Evolutionary conservation across 2,888 invertebrate genomes (phyloP).

Genomic region (Aphodius sticticus): DNA sequence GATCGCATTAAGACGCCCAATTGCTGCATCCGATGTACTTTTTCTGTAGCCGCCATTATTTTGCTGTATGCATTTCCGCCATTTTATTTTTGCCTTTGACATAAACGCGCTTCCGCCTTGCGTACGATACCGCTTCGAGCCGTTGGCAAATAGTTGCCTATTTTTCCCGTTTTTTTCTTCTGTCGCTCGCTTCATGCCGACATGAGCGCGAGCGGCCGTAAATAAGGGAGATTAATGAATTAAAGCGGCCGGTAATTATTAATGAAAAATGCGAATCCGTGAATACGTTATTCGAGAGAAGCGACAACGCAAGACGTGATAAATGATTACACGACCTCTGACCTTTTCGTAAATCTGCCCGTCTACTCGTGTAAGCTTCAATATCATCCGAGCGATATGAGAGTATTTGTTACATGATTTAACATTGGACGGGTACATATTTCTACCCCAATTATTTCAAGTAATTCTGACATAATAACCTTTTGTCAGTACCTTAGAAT

Average conservation of each 20-base stretch:
- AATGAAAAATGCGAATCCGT: constrained; percentile 24
- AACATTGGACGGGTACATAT: no score
- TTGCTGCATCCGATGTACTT: constrained; percentile 21
- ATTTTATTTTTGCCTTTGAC: background rate
- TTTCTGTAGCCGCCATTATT: background rate
- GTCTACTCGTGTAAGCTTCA: no score
- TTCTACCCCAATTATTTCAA: no score
- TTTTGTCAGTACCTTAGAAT: no score
- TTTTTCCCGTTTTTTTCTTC: background rate
- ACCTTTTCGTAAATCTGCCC: background rate
- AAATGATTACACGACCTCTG: constrained; percentile 11
- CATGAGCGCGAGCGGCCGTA: background rate
- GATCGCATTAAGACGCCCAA: constrained; percentile 7
- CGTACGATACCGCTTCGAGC: background rate
- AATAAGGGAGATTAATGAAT: constrained; percentile 26
- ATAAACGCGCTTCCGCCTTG: background rate
- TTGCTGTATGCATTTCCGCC: background rate
- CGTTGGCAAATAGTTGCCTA: background rate
- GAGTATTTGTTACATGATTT: no score
- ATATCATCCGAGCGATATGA: no score
- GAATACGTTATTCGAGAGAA: constrained; percentile 12
- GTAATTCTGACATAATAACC: no score
- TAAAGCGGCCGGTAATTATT: constrained; percentile 22
- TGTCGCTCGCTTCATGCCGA: background rate
- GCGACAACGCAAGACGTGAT: constrained; percentile 22